A percentile compares a stretch with the other conserved stretches of the same genome.
Conservation (phyloP, 2,113 vertebrate genomes). For the Notarius quadriscutis region DNA sequence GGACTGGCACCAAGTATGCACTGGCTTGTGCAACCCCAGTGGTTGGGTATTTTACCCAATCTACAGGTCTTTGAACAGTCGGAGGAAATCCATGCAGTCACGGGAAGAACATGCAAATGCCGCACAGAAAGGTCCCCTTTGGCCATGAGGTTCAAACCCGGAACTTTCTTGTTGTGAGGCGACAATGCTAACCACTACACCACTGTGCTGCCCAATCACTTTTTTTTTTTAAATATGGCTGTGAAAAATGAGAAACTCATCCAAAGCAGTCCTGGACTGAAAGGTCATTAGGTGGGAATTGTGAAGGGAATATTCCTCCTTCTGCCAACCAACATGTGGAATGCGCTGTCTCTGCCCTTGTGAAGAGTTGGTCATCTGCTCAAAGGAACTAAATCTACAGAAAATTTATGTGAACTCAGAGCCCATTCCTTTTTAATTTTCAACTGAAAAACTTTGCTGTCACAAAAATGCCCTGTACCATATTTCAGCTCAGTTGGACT, state of each 20-base stretch:
- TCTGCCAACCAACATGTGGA: background rate
- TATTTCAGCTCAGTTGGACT: background rate
- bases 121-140: too few relatives aligned
- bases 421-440: background rate
- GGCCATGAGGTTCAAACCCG: too few relatives aligned
- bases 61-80: too few relatives aligned
- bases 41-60: too few relatives aligned
- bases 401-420: background rate
- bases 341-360: background rate
- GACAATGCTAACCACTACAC: too few relatives aligned
- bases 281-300: conserved; percentile 20
- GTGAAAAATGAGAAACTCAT: conserved; percentile 38
- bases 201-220: too few relatives aligned
- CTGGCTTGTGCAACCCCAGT: too few relatives aligned
- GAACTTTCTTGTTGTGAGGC: too few relatives aligned
- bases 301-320: conserved; percentile 7
- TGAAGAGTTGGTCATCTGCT: background rate
- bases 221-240: conserved; percentile 14
- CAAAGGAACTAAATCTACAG: background rate
- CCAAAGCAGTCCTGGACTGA: conserved; percentile 28
- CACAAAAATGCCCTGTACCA: background rate
- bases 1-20: too few relatives aligned
- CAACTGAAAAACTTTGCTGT: background rate
- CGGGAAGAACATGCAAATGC: too few relatives aligned
- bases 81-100: too few relatives aligned